A percentile compares a stretch with the other conserved stretches of the same genome.
phyloP scores from a whole-genome alignment of 2,888 invertebrate species.

The Cactoblastis cactorum region DNA sequence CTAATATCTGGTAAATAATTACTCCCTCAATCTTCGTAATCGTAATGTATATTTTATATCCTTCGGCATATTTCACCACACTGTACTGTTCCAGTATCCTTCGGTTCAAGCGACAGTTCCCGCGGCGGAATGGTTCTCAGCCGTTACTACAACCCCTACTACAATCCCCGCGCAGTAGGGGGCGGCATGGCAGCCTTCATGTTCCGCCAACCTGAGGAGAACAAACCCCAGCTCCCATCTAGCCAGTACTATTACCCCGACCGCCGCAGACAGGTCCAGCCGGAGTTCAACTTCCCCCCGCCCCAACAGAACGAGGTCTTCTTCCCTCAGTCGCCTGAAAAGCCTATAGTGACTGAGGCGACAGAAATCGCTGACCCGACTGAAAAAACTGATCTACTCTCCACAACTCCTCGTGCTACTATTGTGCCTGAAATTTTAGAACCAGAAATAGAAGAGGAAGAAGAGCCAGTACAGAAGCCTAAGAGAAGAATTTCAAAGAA shows the following conservation, averaged over 20 bases:
- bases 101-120: conserved; percentile 54
- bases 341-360: conserved; percentile 43
- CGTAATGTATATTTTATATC: too few relatives aligned
- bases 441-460: conserved; percentile 57
- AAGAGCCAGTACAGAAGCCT: conserved; percentile 46
- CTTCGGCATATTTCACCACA: too few relatives aligned
- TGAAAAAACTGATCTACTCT: conserved; percentile 46
- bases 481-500: conserved; percentile 59
- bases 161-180: conserved; percentile 46
- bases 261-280: conserved; percentile 59
- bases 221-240: conserved; percentile 35
- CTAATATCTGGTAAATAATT: too few relatives aligned
- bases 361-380: conserved; percentile 55
- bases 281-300: conserved; percentile 48
- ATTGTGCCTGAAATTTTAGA: conserved; percentile 52
- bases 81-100: conserved; percentile 47
- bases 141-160: conserved; percentile 70
- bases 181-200: conserved; percentile 67
- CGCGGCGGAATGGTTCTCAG: conserved; percentile 67
- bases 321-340: conserved; percentile 51
- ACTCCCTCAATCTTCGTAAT: too few relatives aligned
- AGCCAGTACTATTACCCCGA: conserved; percentile 65
- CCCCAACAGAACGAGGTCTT: conserved; percentile 67
- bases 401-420: conserved; percentile 45
- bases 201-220: conserved; percentile 53